Evolutionary conservation across 2,888 invertebrate species (phyloP).

Genomic region (Anoncus sp.): DNA sequence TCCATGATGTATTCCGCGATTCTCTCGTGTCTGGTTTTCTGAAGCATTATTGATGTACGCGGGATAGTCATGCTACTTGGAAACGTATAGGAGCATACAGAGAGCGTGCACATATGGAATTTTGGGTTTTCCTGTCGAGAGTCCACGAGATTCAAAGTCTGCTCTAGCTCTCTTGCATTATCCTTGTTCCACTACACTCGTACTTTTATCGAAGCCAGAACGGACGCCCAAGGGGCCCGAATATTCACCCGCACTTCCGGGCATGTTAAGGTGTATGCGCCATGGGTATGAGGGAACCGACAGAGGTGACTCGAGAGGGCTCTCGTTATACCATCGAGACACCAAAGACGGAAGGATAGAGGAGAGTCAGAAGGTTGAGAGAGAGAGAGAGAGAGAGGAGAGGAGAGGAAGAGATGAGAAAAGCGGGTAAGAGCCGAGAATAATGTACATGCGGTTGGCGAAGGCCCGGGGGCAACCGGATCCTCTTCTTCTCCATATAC

Average conservation of each 20-base stretch:
- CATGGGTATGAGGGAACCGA: constrained; percentile 15
- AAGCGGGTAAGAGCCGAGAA: constrained; percentile 52
- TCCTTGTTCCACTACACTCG: constrained; percentile 9
- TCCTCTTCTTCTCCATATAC: constrained; percentile 27
- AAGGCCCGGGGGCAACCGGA: constrained; percentile 59
- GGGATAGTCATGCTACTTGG: neutral
- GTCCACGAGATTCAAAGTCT: constrained; percentile 43
- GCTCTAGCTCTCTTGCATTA: constrained; percentile 17
- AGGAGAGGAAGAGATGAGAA: constrained; percentile 14
- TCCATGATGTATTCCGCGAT: constrained; percentile 49
- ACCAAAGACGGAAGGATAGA: constrained; percentile 56
- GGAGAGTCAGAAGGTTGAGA: constrained; percentile 28
- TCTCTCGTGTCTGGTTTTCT: constrained; percentile 27
- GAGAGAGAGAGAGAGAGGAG: constrained; percentile 24
- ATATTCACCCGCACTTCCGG: constrained; percentile 61
- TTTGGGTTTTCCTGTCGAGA: constrained; percentile 42
- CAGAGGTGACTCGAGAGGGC: constrained; percentile 19
- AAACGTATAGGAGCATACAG: neutral
- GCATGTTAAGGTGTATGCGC: constrained; percentile 19
- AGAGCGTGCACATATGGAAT: constrained; percentile 38
- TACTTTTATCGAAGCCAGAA: constrained; percentile 42
- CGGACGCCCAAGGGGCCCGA: constrained; percentile 32
- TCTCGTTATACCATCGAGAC: constrained; percentile 23
- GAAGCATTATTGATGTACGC: constrained; percentile 40
- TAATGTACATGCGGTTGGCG: constrained; percentile 64